These are phyloP conservation scores for Monomorium pharaonis DNA, from an alignment of 1,140 invertebrate species.

Conservation along the genomic window DNA sequence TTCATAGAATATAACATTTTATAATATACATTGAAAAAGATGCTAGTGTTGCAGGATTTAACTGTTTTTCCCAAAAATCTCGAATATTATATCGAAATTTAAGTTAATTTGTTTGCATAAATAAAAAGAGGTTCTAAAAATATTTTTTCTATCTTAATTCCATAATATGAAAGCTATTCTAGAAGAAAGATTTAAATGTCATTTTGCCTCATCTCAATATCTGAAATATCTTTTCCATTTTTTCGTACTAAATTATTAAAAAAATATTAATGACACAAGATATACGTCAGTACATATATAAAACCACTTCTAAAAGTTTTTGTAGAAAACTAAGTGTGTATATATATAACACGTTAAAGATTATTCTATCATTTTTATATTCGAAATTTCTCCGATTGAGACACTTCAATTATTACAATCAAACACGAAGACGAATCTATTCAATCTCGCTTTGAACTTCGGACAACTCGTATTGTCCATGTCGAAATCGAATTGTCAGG, in stretches of 20 bases:
- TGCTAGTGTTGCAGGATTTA: too few relatives aligned
- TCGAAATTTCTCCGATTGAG: not conserved
- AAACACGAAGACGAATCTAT: constrained; percentile 38
- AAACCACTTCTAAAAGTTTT: not conserved
- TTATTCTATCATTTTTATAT: not conserved
- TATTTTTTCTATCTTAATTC: too few relatives aligned
- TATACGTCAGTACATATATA: not conserved
- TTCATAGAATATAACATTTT: too few relatives aligned
- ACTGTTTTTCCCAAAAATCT: too few relatives aligned
- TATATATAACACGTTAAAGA: too few relatives aligned
- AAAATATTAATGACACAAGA: not conserved
- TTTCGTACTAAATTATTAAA: not conserved
- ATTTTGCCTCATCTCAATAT: not conserved
- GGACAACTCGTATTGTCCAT: constrained; percentile 17
- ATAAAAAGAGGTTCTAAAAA: too few relatives aligned
- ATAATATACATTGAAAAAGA: too few relatives aligned
- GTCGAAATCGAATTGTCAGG: constrained; percentile 51
- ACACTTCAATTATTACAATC: constrained; percentile 25
- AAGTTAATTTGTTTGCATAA: too few relatives aligned
- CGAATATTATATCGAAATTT: too few relatives aligned
- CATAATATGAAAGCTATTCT: too few relatives aligned
- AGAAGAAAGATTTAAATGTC: too few relatives aligned
- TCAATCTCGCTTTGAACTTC: constrained; percentile 43
- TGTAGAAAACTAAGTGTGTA: not conserved
- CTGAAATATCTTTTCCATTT: not conserved